phyloP scores from a whole-genome alignment of 2,888 invertebrate species.

The Hypomecis punctinalis region DNA sequence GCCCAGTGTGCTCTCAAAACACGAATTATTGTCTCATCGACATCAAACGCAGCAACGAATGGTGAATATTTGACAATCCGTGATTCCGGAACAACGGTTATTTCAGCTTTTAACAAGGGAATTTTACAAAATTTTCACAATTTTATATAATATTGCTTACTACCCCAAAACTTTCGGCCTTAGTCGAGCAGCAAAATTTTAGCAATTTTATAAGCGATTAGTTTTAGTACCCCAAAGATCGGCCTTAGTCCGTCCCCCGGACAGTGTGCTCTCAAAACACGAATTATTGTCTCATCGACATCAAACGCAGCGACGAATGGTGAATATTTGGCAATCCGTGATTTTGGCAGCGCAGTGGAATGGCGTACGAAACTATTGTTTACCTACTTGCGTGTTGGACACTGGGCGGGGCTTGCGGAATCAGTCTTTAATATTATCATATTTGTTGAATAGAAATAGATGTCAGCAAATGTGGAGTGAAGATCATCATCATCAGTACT shows the following conservation, averaged over 20 bases:
- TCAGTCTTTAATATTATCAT: not conserved
- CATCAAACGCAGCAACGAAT: constrained; percentile 51
- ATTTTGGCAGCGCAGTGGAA: constrained; percentile 16
- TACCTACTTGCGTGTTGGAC: constrained; percentile 7
- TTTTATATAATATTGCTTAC: too few species aligned
- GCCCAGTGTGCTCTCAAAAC: constrained; percentile 43
- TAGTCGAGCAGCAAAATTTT: not conserved
- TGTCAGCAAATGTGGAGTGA: too few species aligned
- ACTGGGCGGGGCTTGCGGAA: constrained; percentile 8
- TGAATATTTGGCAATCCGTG: constrained; percentile 42
- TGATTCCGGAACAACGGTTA: constrained; percentile 2
- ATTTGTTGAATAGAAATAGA: too few species aligned
- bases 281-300: constrained; percentile 53
- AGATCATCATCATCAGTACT: too few species aligned
- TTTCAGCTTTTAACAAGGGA: too few species aligned
- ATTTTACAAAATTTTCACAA: not conserved
- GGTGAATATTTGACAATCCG: constrained; percentile 40
- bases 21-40: constrained; percentile 52
- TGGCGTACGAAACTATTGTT: constrained; percentile 13
- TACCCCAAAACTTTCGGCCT: not conserved
- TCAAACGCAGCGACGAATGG: constrained; percentile 49
- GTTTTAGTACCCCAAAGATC: not conserved
- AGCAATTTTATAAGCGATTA: not conserved
- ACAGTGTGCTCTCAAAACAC: constrained; percentile 45
- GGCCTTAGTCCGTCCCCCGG: constrained; percentile 37